Evolutionary conservation across 1,140 invertebrate genomes (phyloP).

Genomic region (Zaprionus camerounensis): DNA sequence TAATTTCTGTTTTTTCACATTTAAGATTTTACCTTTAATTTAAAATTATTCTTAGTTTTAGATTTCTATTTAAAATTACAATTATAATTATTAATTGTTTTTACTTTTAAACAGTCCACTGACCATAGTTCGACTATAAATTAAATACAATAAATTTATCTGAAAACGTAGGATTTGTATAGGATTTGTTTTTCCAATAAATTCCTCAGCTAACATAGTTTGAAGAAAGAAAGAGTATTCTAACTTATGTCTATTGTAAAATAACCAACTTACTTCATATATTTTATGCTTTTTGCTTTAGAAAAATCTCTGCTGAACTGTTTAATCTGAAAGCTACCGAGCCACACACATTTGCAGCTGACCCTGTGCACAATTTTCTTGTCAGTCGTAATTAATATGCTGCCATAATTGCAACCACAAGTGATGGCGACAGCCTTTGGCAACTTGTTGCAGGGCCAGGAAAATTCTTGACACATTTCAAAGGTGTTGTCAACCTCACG

Average conservation of each 20-base stretch:
- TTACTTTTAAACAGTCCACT: no score
- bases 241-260: background rate
- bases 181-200: background rate
- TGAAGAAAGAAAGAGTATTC: background rate
- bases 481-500: constrained; percentile 10
- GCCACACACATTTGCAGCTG: background rate
- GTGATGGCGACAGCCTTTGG: background rate
- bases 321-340: background rate
- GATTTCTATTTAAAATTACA: no score
- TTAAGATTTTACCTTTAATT: no score
- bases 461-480: constrained; percentile 37
- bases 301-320: background rate
- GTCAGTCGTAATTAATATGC: constrained; percentile 16
- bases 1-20: no score
- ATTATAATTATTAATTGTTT: no score
- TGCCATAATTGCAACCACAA: background rate
- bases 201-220: background rate
- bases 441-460: constrained; percentile 37
- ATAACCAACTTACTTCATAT: background rate
- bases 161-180: background rate
- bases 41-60: no score
- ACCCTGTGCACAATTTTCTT: constrained; percentile 24
- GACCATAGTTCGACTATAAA: no score
- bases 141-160: no score
- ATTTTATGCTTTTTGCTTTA: background rate